Percentiles rank a stretch among this genome's conserved stretches.
phyloP scores from a whole-genome alignment of 2,888 invertebrate species.

The Allophyes oxyacanthae region DNA sequence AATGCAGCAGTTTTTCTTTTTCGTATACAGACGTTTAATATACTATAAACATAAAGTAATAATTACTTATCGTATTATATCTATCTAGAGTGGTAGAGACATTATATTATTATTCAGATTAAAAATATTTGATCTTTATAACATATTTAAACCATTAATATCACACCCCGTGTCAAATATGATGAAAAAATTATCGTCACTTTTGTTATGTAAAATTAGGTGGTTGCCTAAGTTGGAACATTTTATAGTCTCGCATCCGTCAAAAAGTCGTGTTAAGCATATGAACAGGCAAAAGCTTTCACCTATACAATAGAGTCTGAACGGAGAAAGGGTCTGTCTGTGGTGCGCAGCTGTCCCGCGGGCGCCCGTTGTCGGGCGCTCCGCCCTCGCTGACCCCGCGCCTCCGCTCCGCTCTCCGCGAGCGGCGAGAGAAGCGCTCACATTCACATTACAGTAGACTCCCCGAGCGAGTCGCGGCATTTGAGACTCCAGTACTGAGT shows the following conservation, averaged over 20 bases:
- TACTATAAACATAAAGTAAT: slow-evolving; percentile 1
- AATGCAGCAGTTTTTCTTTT: slow-evolving; percentile 16
- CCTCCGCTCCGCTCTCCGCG: slow-evolving; percentile 66
- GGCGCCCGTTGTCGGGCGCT: slow-evolving; percentile 77
- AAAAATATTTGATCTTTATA: background rate
- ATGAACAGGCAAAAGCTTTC: slow-evolving; percentile 74
- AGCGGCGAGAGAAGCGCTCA: slow-evolving; percentile 64
- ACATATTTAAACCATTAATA: background rate
- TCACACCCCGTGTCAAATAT: background rate
- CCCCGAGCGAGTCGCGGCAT: slow-evolving; percentile 59
- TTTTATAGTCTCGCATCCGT: slow-evolving; percentile 34
- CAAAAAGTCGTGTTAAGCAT: slow-evolving; percentile 55
- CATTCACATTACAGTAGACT: slow-evolving; percentile 64
- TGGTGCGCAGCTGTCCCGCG: slow-evolving; percentile 86
- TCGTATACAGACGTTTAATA: too few species aligned
- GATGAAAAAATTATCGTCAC: slow-evolving; percentile 5
- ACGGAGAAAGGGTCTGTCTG: slow-evolving; percentile 85
- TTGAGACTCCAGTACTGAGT: slow-evolving; percentile 53
- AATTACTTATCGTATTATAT: slow-evolving; percentile 3
- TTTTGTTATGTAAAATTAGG: slow-evolving; percentile 17
- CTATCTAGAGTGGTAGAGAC: background rate
- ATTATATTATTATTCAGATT: slow-evolving; percentile 1
- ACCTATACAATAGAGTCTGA: slow-evolving; percentile 75
- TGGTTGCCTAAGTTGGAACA: slow-evolving; percentile 19
- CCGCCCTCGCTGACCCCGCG: slow-evolving; percentile 82